Conservation (phyloP, 2,888 invertebrate genomes). For the Ecdyonurus torrentis region DNA sequence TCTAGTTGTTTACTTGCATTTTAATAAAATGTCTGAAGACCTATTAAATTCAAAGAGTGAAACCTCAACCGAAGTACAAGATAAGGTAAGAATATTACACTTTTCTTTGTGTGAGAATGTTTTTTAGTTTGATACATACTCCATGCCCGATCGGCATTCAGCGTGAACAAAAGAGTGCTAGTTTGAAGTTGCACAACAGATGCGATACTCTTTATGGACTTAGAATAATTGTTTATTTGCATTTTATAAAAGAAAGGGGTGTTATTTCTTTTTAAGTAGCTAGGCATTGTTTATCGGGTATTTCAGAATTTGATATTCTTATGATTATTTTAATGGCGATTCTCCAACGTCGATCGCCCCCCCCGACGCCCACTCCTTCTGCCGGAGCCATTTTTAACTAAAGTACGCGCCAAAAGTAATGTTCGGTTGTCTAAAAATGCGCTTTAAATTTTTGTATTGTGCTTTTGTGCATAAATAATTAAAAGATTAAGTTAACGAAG, state of each 20-base stretch:
- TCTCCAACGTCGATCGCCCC: neutral
- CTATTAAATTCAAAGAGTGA: neutral
- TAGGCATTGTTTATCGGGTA: no score
- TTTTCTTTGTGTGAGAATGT: neutral
- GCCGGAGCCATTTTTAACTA: neutral
- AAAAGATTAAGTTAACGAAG: no score
- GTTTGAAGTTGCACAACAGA: no score
- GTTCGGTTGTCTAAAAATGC: no score
- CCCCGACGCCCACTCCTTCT: neutral
- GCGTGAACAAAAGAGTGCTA: no score
- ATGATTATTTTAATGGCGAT: neutral
- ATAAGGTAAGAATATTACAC: neutral
- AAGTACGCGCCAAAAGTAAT: neutral
- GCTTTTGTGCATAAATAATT: no score
- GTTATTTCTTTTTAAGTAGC: no score
- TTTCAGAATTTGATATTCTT: no score
- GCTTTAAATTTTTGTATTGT: neutral
- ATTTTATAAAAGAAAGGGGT: no score
- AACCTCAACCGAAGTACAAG: neutral
- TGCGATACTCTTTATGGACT: no score
- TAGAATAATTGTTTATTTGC: no score
- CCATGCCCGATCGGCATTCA: neutral
- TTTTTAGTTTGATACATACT: no score
- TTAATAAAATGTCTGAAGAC: neutral
- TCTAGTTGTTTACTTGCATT: neutral